A percentile compares a stretch with the other conserved stretches of the same genome.
Evolutionary conservation across 64 coral and sea anemone species (phyloP).

Genomic region (Pachyseris speciosa): DNA sequence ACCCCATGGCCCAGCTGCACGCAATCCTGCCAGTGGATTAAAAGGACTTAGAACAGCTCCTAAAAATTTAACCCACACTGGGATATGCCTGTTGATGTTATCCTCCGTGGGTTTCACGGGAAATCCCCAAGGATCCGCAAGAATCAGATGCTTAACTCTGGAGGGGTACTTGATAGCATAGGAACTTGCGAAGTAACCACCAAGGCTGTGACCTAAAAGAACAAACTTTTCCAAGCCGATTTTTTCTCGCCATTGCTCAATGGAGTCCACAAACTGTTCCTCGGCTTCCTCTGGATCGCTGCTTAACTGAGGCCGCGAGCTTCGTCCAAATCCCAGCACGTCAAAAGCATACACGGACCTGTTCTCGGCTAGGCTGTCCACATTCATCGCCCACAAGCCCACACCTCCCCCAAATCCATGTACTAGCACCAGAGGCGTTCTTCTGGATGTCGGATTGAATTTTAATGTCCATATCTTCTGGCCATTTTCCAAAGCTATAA

Average conservation of each 20-base stretch:
- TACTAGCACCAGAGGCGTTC: slow-evolving; percentile 82
- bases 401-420: slow-evolving; percentile 98
- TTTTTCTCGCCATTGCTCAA: slow-evolving; percentile 92
- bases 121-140: slow-evolving; percentile 98
- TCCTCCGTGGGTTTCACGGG: slow-evolving; percentile 87
- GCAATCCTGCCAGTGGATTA: slow-evolving; percentile 91
- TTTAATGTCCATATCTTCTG: slow-evolving; percentile 91
- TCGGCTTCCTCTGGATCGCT: slow-evolving; percentile 69
- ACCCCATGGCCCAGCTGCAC: slow-evolving; percentile 96
- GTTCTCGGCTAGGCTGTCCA: slow-evolving; percentile 80
- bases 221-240: slow-evolving; percentile 97
- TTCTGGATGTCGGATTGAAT: slow-evolving; percentile 67
- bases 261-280: slow-evolving; percentile 89
- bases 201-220: slow-evolving; percentile 93
- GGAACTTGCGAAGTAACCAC: slow-evolving; percentile 86
- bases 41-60: slow-evolving; percentile 88
- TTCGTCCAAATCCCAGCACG: slow-evolving; percentile 93
- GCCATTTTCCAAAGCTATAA: slow-evolving; percentile 68
- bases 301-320: slow-evolving; percentile 90
- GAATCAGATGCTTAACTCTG: slow-evolving; percentile 83
- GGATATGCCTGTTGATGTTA: slow-evolving; percentile 74
- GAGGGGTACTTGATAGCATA: slow-evolving; percentile 91
- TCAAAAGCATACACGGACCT: slow-evolving; percentile 93
- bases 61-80: slow-evolving; percentile 89
- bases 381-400: slow-evolving; percentile 85